Percentiles rank a stretch among this genome's conserved stretches.
These are phyloP conservation scores for Sciurus carolinensis DNA, from an alignment of 2,797 vertebrate species.

Conservation along the genomic window DNA sequence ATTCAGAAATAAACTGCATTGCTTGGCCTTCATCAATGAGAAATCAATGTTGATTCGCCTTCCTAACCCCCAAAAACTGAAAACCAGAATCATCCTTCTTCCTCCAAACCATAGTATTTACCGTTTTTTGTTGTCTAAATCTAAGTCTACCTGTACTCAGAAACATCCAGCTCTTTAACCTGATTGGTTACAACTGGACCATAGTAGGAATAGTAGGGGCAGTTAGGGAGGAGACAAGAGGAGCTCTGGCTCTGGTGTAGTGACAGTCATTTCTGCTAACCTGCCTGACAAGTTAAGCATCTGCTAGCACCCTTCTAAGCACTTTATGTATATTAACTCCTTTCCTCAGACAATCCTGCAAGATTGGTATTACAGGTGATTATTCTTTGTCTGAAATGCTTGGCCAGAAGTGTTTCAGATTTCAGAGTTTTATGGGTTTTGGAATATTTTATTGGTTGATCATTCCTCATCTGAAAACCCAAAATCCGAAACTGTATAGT, in stretches of 20 bases:
- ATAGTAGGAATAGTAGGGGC: not conserved
- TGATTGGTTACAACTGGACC: not conserved
- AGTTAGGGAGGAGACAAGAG: not conserved
- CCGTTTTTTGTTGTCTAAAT: not conserved
- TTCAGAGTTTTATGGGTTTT: not conserved
- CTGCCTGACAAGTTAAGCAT: not conserved
- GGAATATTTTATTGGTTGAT: not conserved
- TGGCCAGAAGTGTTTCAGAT: not conserved
- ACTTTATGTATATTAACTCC: not conserved
- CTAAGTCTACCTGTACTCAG: not conserved
- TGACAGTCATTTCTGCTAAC: not conserved
- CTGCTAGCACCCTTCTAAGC: not conserved
- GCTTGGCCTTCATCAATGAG: not conserved
- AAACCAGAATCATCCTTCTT: not conserved
- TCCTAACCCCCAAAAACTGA: not conserved
- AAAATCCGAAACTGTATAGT: not conserved
- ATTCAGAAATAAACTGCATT: not conserved
- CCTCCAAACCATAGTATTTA: not conserved
- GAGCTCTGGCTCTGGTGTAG: not conserved
- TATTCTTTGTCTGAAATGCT: not conserved
- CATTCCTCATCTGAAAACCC: not conserved
- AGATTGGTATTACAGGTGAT: not conserved
- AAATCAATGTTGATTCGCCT: not conserved
- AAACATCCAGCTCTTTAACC: not conserved
- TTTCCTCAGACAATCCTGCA: not conserved